A percentile compares a stretch with the other conserved stretches of the same genome.
Conservation (phyloP, 2,888 invertebrate genomes). For the Epinotia ramella region DNA sequence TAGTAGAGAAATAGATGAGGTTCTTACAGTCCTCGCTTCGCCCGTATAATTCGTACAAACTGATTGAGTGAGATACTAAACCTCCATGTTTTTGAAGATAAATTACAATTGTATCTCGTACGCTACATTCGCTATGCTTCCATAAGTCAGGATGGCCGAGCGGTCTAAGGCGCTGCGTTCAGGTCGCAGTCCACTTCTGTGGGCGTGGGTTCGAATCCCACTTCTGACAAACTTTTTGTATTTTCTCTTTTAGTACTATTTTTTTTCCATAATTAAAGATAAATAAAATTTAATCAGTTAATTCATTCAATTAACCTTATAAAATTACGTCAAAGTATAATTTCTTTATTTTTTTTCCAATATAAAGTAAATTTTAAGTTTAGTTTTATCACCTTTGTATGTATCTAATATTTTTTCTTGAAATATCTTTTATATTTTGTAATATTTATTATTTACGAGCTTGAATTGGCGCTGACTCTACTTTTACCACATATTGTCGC, state of each 20-base stretch:
- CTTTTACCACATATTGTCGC: constrained; percentile 16
- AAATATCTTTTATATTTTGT: too few relatives aligned
- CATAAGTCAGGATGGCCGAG: constrained; percentile 67
- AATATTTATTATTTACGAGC: too few relatives aligned
- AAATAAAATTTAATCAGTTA: too few relatives aligned
- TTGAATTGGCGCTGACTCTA: background rate
- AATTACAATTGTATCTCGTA: background rate
- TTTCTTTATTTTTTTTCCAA: too few relatives aligned
- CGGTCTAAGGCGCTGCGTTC: constrained; percentile 73
- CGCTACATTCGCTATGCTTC: background rate
- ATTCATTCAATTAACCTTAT: too few relatives aligned
- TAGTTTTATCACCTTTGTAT: too few relatives aligned
- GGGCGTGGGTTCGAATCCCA: constrained; percentile 73
- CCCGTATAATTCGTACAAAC: too few relatives aligned
- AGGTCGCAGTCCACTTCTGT: constrained; percentile 73
- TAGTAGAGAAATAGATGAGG: background rate
- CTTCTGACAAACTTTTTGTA: constrained; percentile 59
- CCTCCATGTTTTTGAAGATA: too few relatives aligned
- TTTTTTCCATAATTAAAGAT: background rate
- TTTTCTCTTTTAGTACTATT: background rate
- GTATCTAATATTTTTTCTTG: too few relatives aligned
- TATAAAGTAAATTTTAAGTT: too few relatives aligned
- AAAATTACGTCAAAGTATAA: too few relatives aligned
- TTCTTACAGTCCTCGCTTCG: too few relatives aligned
- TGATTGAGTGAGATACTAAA: background rate